Evolutionary conservation across 92 coral and sea anemone species (phyloP), one percentile per base, ranked within the genome.

Genomic region (Palythoa grandiflora): DNA sequence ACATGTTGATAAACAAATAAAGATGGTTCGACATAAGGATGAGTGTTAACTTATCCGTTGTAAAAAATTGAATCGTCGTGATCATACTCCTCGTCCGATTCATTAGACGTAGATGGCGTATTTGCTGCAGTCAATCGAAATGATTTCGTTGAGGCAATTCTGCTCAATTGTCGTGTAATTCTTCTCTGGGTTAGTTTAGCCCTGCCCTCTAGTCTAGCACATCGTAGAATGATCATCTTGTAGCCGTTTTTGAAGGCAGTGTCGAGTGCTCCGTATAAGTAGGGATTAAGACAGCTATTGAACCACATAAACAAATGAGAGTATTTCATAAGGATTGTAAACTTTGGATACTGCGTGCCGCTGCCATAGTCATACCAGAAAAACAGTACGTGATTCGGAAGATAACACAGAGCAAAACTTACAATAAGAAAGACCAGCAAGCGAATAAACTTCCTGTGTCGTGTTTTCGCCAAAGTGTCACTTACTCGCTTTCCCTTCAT

Each of bases 311-410:
- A 92, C 51, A 97, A 87, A 83, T 97, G 98, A 6, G 99, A 94
- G 85, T 96, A 97, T 84, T 94, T 95, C 96, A 97, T 92, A 38
- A 97, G 91, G 81, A 95, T 96, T 1, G 92, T 89, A 79, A 97
- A 95, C 85, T 97, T 95, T 11, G 98, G 97, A 78, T 91, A 85
- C 20, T 75, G 16, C 16, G 74, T 84, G 2, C 99, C 99, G 11
- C 91, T 48, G 11, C 99, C 99, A 71, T 93, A 95, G 81, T 97
- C 99, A 20, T 87, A 89, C 99, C 99, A 97, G 85, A 97, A 92
- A 88, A 97, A 97, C 75, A 97, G 85, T 61, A 97, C 96, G 66
- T 97, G 98, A 77, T 95, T 96, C 2, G 98, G 99, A 8, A 97
- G 98, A 83, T 93, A 95, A 63, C 98, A 97, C 19, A 97, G 60